Conservation (phyloP, 2,113 vertebrate genomes). For the Megalops atlanticus region DNA sequence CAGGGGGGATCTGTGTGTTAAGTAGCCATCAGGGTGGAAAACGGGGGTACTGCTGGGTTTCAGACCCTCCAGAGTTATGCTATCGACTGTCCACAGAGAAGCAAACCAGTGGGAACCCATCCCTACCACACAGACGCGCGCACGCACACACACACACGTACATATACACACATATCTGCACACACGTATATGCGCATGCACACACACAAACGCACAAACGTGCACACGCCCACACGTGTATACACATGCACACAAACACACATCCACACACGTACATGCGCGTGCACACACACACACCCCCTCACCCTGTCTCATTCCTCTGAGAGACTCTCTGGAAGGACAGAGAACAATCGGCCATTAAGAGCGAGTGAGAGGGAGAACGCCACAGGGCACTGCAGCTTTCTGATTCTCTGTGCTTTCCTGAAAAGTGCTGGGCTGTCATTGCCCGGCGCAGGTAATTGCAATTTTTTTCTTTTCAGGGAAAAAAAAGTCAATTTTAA, state of each 20-base stretch:
- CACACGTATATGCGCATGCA: no score
- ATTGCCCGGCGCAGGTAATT: constrained; percentile 65
- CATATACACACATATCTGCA: no score
- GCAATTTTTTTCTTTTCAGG: constrained; percentile 60
- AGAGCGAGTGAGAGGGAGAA: constrained; percentile 30
- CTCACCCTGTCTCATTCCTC: constrained; percentile 17
- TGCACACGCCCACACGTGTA: no score
- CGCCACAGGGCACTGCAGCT: constrained; percentile 49
- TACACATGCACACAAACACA: no score
- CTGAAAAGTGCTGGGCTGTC: constrained; percentile 51
- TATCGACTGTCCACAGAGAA: constrained; percentile 40
- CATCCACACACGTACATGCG: no score
- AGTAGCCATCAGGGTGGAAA: constrained; percentile 59
- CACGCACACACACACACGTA: no score
- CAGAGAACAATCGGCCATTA: neutral
- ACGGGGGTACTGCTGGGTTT: constrained; percentile 63
- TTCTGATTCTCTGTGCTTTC: constrained; percentile 44
- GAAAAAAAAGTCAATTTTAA: constrained; percentile 48
- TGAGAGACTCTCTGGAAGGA: constrained; percentile 6
- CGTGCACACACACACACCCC: no score
- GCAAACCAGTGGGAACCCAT: neutral
- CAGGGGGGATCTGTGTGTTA: neutral
- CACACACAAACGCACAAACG: no score
- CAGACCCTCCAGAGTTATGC: constrained; percentile 64
- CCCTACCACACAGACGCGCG: constrained; percentile 60